Conservation (phyloP, 2,888 invertebrate genomes). For the Punctoribates punctum region DNA sequence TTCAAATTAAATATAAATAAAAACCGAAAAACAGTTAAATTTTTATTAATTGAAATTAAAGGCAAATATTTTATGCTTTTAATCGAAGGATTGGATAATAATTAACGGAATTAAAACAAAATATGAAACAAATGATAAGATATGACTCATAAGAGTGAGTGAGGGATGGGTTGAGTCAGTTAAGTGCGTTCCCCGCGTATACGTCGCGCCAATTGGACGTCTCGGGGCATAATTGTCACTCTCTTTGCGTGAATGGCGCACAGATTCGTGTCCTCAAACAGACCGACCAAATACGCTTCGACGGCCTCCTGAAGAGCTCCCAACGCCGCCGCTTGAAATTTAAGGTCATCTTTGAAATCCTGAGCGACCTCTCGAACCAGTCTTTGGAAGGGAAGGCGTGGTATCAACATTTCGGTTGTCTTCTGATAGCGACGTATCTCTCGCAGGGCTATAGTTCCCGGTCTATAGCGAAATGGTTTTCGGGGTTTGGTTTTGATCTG, state of each 20-base stretch:
- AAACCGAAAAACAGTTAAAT: too few relatives aligned
- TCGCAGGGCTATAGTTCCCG: conserved; percentile 65
- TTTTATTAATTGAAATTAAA: too few relatives aligned
- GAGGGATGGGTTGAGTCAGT: too few relatives aligned
- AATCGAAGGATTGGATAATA: too few relatives aligned
- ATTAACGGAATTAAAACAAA: too few relatives aligned
- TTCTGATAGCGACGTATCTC: conserved; percentile 97
- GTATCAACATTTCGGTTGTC: conserved; percentile 88
- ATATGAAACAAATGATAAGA: too few relatives aligned
- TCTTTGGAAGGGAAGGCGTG: conserved; percentile 90
- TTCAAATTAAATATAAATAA: too few relatives aligned
- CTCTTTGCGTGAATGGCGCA: conserved; percentile 60
- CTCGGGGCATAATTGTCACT: conserved; percentile 63
- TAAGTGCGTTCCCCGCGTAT: conserved; percentile 60
- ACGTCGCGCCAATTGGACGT: conserved; percentile 61
- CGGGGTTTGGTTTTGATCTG: neutral
- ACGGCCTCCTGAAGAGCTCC: conserved; percentile 58
- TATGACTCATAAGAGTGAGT: too few relatives aligned
- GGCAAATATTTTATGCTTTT: too few relatives aligned
- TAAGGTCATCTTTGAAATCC: conserved; percentile 92
- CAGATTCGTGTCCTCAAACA: conserved; percentile 65
- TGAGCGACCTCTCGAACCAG: conserved; percentile 95
- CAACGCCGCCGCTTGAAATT: conserved; percentile 92
- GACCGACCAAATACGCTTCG: conserved; percentile 63
- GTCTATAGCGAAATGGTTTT: conserved; percentile 25